Evolutionary conservation across 2,113 vertebrate species (phyloP).

Genomic region (Gallinago media): DNA sequence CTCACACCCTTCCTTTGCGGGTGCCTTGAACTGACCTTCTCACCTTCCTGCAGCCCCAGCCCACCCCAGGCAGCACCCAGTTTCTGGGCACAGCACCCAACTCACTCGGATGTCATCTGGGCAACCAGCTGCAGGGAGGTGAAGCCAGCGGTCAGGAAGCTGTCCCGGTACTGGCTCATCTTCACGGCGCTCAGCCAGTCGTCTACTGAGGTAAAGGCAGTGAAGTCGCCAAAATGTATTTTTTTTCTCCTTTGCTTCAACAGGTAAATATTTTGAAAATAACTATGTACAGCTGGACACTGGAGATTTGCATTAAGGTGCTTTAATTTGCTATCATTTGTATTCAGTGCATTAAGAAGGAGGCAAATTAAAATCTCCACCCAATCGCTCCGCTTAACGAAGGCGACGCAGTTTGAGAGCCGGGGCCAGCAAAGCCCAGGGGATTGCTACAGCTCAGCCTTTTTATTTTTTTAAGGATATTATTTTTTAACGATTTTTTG

Average conservation of each 20-base stretch:
- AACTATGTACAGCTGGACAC: constrained; percentile 65
- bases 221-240: constrained; percentile 82
- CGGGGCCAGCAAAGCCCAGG: neutral
- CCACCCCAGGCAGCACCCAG: neutral
- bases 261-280: neutral
- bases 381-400: neutral
- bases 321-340: constrained; percentile 3
- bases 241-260: neutral
- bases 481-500: neutral
- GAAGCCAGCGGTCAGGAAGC: constrained; percentile 96
- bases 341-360: constrained; percentile 70
- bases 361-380: neutral
- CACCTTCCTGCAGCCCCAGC: neutral
- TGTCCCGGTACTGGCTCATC: constrained; percentile 99
- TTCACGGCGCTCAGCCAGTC: constrained; percentile 98
- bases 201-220: constrained; percentile 97
- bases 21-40: neutral
- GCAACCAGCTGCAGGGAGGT: constrained; percentile 95
- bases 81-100: neutral
- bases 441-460: neutral
- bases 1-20: neutral
- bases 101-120: constrained; percentile 99
- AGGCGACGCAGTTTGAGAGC: neutral
- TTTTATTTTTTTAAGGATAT: neutral
- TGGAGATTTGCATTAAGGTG: constrained; percentile 63